Evolutionary conservation across 2,113 vertebrate species (phyloP).

Genomic region (Alexandromys fortis): DNA sequence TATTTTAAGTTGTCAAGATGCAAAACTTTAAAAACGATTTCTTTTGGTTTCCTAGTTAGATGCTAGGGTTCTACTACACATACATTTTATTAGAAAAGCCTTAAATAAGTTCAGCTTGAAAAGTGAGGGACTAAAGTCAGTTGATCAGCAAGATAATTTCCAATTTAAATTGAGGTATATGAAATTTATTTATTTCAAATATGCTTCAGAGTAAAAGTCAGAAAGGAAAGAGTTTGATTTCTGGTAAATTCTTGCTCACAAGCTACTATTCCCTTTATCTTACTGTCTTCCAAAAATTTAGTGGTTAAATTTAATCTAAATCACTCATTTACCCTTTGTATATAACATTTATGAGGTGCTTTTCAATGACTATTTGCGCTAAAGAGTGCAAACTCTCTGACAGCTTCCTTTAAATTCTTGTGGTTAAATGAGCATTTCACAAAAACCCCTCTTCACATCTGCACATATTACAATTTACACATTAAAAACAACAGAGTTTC

Average conservation of each 20-base stretch:
- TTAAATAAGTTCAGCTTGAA: constrained; percentile 71
- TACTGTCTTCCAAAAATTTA: constrained; percentile 78
- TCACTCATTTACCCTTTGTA: constrained; percentile 79
- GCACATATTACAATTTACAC: constrained; percentile 85
- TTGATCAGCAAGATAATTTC: constrained; percentile 68
- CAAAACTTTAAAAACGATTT: constrained; percentile 71
- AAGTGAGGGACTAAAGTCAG: constrained; percentile 57
- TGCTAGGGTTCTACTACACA: constrained; percentile 76
- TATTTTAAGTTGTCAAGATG: constrained; percentile 71
- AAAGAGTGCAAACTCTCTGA: constrained; percentile 80
- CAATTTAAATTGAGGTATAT: constrained; percentile 82
- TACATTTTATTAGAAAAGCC: constrained; percentile 31
- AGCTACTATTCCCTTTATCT: constrained; percentile 77
- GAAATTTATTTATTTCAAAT: constrained; percentile 82
- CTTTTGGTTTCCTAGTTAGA: constrained; percentile 80
- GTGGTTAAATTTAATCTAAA: constrained; percentile 74
- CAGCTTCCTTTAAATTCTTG: constrained; percentile 80
- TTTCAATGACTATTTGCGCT: constrained; percentile 76
- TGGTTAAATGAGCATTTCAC: constrained; percentile 78
- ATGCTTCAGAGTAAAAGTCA: constrained; percentile 77
- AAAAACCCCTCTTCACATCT: constrained; percentile 79
- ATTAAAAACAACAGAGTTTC: constrained; percentile 84
- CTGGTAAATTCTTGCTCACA: constrained; percentile 49
- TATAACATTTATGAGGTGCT: constrained; percentile 76
- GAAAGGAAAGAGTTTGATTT: constrained; percentile 1